Conservation (phyloP, 1,140 invertebrate genomes). For the Frieseomelitta varia region DNA sequence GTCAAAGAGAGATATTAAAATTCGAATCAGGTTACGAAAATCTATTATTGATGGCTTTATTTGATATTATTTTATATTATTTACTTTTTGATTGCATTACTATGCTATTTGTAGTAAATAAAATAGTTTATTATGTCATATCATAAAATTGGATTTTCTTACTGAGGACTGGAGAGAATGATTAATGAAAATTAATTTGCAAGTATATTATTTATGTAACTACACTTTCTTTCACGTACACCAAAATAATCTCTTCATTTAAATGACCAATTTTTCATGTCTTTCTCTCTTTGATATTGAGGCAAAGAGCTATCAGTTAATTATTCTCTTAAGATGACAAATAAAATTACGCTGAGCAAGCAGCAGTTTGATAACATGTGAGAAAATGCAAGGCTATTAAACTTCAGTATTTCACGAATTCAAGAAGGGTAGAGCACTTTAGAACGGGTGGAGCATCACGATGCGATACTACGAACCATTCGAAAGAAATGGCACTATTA, state of each 20-base stretch:
- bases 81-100: neutral
- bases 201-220: neutral
- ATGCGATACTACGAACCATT: neutral
- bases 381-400: slow-evolving; percentile 22
- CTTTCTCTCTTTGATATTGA: neutral
- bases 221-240: neutral
- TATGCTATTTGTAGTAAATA: no score
- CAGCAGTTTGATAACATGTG: neutral
- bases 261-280: neutral
- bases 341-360: neutral
- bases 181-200: neutral
- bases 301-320: neutral
- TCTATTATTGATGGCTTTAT: no score
- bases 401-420: slow-evolving; percentile 13
- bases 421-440: neutral
- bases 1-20: neutral
- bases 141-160: no score
- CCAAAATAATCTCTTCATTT: neutral
- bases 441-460: neutral
- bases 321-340: neutral
- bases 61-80: neutral
- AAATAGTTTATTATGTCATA: neutral
- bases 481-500: slow-evolving; percentile 28
- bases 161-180: neutral
- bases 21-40: neutral